Percentiles rank a stretch among this genome's conserved stretches.
phyloP scores from a whole-genome alignment of 2,888 invertebrate genomes.

The Artemia sp. region DNA sequence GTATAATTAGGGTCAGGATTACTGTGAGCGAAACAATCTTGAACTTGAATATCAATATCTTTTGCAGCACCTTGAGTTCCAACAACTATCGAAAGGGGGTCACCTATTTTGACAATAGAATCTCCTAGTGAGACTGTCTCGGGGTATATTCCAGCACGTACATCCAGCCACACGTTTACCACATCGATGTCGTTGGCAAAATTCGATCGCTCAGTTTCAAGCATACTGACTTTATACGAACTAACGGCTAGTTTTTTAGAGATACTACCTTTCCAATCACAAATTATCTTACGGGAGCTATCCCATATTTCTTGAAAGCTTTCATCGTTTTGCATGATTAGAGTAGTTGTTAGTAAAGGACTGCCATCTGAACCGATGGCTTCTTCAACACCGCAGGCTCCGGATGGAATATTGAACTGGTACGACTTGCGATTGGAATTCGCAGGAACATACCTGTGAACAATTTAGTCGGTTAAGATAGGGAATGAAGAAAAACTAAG shows the following conservation, averaged over 20 bases:
- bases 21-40: constrained; percentile 56
- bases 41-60: constrained; percentile 47
- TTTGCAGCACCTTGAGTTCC: constrained; percentile 47
- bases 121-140: constrained; percentile 42
- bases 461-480: background rate
- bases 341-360: constrained; percentile 41
- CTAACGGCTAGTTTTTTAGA: constrained; percentile 32
- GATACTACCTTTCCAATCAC: constrained; percentile 30
- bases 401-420: constrained; percentile 45
- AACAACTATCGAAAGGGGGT: constrained; percentile 48
- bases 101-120: constrained; percentile 48
- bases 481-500: background rate
- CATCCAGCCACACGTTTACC: constrained; percentile 60
- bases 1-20: constrained; percentile 42
- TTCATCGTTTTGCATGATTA: constrained; percentile 50
- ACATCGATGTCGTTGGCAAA: constrained; percentile 36
- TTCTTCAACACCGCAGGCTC: constrained; percentile 45
- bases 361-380: constrained; percentile 44
- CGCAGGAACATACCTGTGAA: constrained; percentile 34
- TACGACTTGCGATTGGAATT: constrained; percentile 42
- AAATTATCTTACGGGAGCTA: constrained; percentile 45
- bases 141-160: constrained; percentile 50
- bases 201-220: constrained; percentile 45
- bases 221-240: constrained; percentile 50
- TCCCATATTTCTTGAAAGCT: constrained; percentile 47